Percentiles rank a stretch among this genome's conserved stretches.
phyloP scores from a whole-genome alignment of 2,888 invertebrate genomes.

The Parnassius apollo region DNA sequence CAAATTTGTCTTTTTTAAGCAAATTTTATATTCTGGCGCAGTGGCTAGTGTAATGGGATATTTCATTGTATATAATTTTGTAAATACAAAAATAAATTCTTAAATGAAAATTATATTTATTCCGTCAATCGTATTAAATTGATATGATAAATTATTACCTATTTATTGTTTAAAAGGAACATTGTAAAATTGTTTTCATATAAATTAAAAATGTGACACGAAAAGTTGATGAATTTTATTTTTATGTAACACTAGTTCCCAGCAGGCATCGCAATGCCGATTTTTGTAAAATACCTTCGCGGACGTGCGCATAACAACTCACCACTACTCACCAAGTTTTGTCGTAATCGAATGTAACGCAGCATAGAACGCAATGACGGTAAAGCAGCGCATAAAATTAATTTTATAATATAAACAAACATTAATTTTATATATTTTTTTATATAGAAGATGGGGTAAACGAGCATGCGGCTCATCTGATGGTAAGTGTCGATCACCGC shows the following conservation, averaged over 20 bases:
- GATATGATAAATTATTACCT: constrained; percentile 61
- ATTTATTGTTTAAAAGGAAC: constrained; percentile 73
- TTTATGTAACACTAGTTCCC: too few species aligned
- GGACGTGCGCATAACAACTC: background rate
- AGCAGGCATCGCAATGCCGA: constrained; percentile 11
- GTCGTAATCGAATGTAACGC: too few species aligned
- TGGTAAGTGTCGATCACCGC: too few species aligned
- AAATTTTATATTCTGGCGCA: constrained; percentile 58
- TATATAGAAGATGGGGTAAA: too few species aligned
- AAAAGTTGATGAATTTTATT: background rate
- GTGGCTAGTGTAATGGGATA: constrained; percentile 49
- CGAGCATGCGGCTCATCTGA: too few species aligned
- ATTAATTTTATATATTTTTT: too few species aligned
- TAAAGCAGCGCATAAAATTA: too few species aligned
- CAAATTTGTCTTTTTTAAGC: constrained; percentile 48
- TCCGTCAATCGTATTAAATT: constrained; percentile 69
- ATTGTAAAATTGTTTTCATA: constrained; percentile 78
- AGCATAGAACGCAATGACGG: too few species aligned
- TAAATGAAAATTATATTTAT: constrained; percentile 71
- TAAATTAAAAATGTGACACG: constrained; percentile 63
- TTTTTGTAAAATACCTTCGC: constrained; percentile 23
- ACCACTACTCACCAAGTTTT: too few species aligned
- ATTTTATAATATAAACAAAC: too few species aligned
- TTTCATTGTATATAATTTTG: constrained; percentile 68
- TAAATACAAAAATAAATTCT: constrained; percentile 53